These are phyloP conservation scores for Turdus rufiventris DNA, from an alignment of 2,113 vertebrate species.

Conservation along the genomic window DNA sequence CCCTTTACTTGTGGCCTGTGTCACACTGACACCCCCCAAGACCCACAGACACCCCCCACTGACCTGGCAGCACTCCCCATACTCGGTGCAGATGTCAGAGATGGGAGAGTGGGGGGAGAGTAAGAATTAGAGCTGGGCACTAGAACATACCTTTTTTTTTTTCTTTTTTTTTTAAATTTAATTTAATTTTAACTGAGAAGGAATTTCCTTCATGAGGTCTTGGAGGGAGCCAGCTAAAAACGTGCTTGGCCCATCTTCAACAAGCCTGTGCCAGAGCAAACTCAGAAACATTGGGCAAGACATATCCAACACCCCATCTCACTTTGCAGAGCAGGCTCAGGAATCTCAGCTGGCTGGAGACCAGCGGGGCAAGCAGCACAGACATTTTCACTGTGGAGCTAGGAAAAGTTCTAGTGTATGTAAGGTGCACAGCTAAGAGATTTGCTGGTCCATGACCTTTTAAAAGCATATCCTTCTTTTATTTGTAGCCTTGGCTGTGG, in stretches of 20 bases:
- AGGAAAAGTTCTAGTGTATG: not conserved
- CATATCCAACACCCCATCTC: not conserved
- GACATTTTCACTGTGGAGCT: not conserved
- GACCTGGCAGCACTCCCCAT: not conserved
- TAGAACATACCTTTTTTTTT: not conserved
- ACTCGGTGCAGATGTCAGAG: not conserved
- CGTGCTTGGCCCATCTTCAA: not conserved
- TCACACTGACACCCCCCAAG: not conserved
- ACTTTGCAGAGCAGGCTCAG: not conserved
- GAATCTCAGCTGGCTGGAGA: not conserved
- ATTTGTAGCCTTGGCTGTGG: not conserved
- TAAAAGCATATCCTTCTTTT: not conserved
- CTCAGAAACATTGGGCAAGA: not conserved
- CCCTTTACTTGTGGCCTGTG: not conserved
- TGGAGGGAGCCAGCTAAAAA: not conserved
- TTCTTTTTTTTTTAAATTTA: too few relatives aligned
- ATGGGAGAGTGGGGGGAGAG: not conserved
- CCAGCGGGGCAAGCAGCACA: not conserved
- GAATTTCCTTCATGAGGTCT: not conserved
- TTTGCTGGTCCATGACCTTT: not conserved
- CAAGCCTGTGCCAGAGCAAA: not conserved
- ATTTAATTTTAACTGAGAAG: not conserved
- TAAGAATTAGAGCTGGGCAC: not conserved
- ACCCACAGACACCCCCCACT: not conserved
- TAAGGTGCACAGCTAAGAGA: not conserved